Base-by-base conservation (phyloP, 2,113 vertebrate genomes). In the Hemibagrus wyckioides region DNA sequence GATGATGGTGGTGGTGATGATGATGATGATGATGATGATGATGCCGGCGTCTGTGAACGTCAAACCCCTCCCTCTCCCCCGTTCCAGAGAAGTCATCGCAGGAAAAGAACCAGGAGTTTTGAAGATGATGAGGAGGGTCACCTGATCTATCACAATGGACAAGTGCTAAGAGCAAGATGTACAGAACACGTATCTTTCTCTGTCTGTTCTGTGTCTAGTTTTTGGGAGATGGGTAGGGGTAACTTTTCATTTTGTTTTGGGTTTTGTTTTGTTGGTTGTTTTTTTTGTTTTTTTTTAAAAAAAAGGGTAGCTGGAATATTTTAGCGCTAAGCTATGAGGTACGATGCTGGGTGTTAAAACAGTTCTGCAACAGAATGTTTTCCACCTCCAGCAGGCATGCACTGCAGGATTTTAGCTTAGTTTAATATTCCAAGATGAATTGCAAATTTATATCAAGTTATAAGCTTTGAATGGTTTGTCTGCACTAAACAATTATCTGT, bases 61-160 rank as follows among this genome's bases (percentile, higher is more conserved):
- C 83, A 80, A 41, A 41, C 14, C 33, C 79, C 50, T 9, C n/a
- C n/a, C 50, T 39, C 33, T 67, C 69, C 39, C 86, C 65, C 56
- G 76, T 82, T 93, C 89, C 93, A 93, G 96, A 95, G 91, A 93
- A 95, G 92, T 94, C 94, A 90, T 84, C 87, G 92, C 94, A 96
- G 94, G 93, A 92, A 94, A 94, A 95, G 91, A 93, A 89, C 92
- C 94, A 94, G 94, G 92, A 96, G 95, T 95, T 91, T 95, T 92
- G 95, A 97, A 93, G 94, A 96, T 91, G 97, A 98, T 92, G 97
- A 97, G 92, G 97, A 98, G 94, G 98, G 97, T 93, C 96, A 97
- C 94, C 96, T 99, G 96, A 90, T 96, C 93, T 97, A 96, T 95
- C 96, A 97, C 94, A 94, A 92, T 90, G 97, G 98, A 96, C 96